Evolutionary conservation across 2,797 vertebrate genomes (phyloP).

Genomic region (Potorous gilbertii): DNA sequence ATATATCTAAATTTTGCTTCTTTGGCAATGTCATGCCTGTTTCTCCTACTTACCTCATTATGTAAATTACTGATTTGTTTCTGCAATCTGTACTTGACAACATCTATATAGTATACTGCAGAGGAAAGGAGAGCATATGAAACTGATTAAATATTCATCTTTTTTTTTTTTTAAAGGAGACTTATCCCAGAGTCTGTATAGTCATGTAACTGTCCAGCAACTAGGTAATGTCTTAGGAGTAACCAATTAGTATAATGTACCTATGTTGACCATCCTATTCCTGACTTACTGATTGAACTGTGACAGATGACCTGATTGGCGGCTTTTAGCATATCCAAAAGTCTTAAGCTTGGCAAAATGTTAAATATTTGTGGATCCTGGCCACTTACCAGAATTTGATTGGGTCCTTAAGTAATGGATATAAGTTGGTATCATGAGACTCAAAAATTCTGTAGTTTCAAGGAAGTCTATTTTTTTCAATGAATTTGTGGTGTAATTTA

Average conservation of each 20-base stretch:
- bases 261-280: not conserved
- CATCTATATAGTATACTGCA: not conserved
- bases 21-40: not conserved
- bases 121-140: not conserved
- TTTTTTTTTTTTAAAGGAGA: not conserved
- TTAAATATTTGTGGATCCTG: not conserved
- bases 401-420: slow-evolving; percentile 21
- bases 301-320: slow-evolving; percentile 36
- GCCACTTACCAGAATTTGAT: not conserved
- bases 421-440: not conserved
- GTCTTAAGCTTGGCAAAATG: slow-evolving; percentile 7
- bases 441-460: not conserved
- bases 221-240: not conserved
- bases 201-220: not conserved
- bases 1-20: not conserved
- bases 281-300: slow-evolving; percentile 8
- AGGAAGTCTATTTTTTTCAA: slow-evolving; percentile 21
- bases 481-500: slow-evolving; percentile 7
- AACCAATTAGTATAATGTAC: slow-evolving; percentile 24
- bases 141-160: not conserved
- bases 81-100: slow-evolving; percentile 2
- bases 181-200: not conserved
- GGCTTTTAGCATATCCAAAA: not conserved
- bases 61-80: slow-evolving; percentile 4
- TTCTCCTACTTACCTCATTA: slow-evolving; percentile 21